Conservation (phyloP, 92 coral and sea anemone species). For the Umimayanthus chanpuru region DNA sequence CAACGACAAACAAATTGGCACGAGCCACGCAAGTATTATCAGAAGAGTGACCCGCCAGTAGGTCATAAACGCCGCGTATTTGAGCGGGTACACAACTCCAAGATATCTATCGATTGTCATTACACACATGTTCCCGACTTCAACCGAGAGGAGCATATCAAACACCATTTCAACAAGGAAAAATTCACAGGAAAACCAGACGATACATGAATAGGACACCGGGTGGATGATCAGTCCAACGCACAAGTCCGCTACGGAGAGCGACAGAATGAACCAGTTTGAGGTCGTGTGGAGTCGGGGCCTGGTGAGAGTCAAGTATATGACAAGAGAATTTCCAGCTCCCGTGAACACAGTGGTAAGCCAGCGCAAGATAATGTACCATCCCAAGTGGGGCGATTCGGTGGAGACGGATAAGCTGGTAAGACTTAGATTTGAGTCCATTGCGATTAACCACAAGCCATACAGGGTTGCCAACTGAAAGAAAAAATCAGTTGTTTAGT, state of each 20-base stretch:
- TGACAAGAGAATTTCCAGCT: conserved; percentile 14
- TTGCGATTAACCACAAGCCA: not conserved
- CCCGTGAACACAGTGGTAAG: not conserved
- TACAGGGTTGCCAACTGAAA: not conserved
- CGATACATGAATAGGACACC: not conserved
- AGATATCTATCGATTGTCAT: conserved; percentile 24
- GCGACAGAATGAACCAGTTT: conserved; percentile 27
- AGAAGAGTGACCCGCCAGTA: not conserved
- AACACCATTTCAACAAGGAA: not conserved
- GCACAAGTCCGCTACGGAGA: conserved; percentile 19
- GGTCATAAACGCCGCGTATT: conserved; percentile 17
- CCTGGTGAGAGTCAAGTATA: conserved; percentile 13
- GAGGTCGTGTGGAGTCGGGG: not conserved
- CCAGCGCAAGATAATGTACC: conserved; percentile 4
- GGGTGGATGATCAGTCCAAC: conserved; percentile 1
- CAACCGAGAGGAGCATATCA: conserved; percentile 21
- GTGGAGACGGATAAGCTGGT: not conserved
- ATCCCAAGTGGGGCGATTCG: not conserved
- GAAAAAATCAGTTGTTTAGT: no score
- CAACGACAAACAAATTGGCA: not conserved
- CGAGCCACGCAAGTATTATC: conserved; percentile 5
- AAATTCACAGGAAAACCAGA: not conserved
- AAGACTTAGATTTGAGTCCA: not conserved
- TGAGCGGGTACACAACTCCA: conserved; percentile 21
- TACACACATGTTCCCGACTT: conserved; percentile 16